These are phyloP conservation scores for Hyppa rectilinea DNA, from an alignment of 2,888 invertebrate species.

Conservation along the genomic window DNA sequence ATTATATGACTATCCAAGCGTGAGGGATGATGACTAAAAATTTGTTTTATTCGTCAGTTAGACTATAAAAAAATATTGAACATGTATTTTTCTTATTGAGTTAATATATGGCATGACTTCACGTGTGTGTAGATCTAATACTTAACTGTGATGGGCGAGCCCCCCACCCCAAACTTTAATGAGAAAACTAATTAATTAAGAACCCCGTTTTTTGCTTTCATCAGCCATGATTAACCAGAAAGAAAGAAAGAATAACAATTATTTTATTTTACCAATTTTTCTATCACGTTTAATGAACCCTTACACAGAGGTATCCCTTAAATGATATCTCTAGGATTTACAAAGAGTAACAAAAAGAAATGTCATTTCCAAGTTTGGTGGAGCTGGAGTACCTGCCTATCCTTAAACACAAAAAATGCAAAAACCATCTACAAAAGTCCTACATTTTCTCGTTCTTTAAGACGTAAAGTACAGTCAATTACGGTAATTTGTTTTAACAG, in stretches of 20 bases:
- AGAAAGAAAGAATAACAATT: too few species aligned
- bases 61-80: too few species aligned
- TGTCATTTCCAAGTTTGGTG: background rate
- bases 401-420: slow-evolving; percentile 8
- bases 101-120: too few species aligned
- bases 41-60: too few species aligned
- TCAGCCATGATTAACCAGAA: background rate
- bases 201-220: background rate
- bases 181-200: too few species aligned
- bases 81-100: too few species aligned
- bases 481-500: slow-evolving; percentile 59
- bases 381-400: background rate
- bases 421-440: slow-evolving; percentile 8
- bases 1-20: too few species aligned
- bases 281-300: background rate
- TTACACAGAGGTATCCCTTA: background rate
- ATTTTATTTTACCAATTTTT: too few species aligned
- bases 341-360: background rate
- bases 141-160: too few species aligned
- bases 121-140: too few species aligned
- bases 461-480: slow-evolving; percentile 53
- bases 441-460: slow-evolving; percentile 29
- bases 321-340: background rate
- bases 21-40: too few species aligned
- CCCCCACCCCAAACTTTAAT: too few species aligned